Percentiles rank a stretch among this genome's conserved stretches.
These are phyloP conservation scores for Xiphophorus maculatus DNA, from an alignment of 2,113 vertebrate species.

Conservation along the genomic window DNA sequence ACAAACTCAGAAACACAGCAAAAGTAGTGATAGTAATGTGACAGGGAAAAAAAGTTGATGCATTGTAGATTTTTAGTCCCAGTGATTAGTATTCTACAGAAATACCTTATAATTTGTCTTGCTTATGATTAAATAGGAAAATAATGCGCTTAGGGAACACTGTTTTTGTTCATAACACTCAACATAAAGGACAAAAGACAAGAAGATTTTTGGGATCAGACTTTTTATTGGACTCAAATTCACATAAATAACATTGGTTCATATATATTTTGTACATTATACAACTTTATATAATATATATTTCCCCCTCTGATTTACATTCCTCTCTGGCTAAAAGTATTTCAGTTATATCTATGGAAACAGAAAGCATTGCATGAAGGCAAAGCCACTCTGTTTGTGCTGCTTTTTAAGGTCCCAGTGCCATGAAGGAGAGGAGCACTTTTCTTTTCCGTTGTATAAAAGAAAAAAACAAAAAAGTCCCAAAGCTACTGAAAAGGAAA, in stretches of 20 bases:
- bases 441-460: conserved; percentile 70
- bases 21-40: too few relatives aligned
- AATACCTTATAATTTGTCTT: not conserved
- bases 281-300: conserved; percentile 86
- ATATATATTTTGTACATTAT: conserved; percentile 80
- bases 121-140: not conserved
- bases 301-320: conserved; percentile 81
- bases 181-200: conserved; percentile 21
- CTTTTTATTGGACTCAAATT: conserved; percentile 83
- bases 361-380: conserved; percentile 70
- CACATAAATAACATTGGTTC: conserved; percentile 87
- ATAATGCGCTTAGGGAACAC: not conserved
- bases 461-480: conserved; percentile 67
- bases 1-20: not conserved
- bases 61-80: not conserved
- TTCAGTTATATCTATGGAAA: conserved; percentile 70
- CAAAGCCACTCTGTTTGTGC: conserved; percentile 72
- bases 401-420: conserved; percentile 65
- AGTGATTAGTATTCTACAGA: not conserved
- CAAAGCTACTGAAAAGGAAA: conserved; percentile 70
- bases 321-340: conserved; percentile 76
- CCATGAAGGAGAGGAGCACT: conserved; percentile 66
- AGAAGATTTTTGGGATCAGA: conserved; percentile 72
- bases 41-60: too few relatives aligned
- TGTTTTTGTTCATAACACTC: not conserved